Base-by-base conservation (phyloP, 2,888 invertebrate genomes). In the Troides oblongomaculatus region DNA sequence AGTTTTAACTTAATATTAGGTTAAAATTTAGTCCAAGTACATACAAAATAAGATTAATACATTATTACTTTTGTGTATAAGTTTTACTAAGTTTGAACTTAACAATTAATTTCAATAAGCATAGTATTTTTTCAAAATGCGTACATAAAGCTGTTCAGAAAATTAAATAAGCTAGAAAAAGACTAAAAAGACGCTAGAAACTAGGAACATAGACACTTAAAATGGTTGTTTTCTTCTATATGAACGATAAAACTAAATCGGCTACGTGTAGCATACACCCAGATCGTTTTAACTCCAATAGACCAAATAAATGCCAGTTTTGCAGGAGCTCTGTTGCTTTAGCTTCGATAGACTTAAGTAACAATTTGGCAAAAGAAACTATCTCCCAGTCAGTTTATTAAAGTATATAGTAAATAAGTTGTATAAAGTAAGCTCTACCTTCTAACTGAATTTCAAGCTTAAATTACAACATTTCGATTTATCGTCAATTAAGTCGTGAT, bases 251-350 rank as follows among this genome's bases (percentile, higher is more conserved):
- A 59, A 61, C n/a, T 46, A 30, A 66, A 66, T 59, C 30, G 60
- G 21, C 61, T 53, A 30, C 66, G 14, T 53, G 8, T 30, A 50
- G 36, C n/a, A 60, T 59, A 66, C 50, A 50, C 50, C 53, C 56
- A 2, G 12, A 57, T 62, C 39, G 46, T 43, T 68, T 30, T 50
- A 62, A 57, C 59, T 53, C 36, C 66, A 61, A 66, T 66, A 66
- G 50, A 66, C 53, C 21, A 61, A 60, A 59, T 53, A 39, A 66
- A 53, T 65, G 65, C 68, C 62, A 53, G 72, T 73, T 73, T 71
- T 72, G 62, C 74, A 72, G 73, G 73, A 69, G 68, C 67, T 71
- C 46, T 46, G 58, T 30, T 65, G 12, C 58, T 46, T 23, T n/a
- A 25, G 23, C 57, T 58, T 23, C 23, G 57, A 23, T 58, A 23